phyloP scores from a whole-genome alignment of 2,888 invertebrate species.

The Glyphotaelius pellucidus region DNA sequence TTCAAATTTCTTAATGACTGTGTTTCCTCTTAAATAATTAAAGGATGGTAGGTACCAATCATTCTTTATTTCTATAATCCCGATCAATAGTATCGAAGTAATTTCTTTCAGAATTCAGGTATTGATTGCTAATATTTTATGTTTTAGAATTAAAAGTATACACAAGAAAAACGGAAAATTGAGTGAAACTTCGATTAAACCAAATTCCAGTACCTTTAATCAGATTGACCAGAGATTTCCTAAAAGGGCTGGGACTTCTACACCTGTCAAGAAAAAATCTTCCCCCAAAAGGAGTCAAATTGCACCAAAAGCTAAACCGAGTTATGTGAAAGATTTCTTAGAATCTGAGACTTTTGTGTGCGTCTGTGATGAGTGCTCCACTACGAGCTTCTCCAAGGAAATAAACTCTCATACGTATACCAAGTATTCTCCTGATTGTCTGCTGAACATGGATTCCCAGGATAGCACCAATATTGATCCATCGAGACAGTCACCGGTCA shows the following conservation, averaged over 20 bases:
- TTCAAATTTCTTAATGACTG: neutral
- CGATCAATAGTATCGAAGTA: neutral
- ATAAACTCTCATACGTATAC: slow-evolving; percentile 26
- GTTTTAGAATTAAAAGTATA: slow-evolving; percentile 29
- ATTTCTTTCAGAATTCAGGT: neutral
- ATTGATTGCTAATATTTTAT: neutral
- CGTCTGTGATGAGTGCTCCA: neutral
- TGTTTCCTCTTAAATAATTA: too few species aligned
- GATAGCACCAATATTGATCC: neutral
- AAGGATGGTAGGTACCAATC: neutral
- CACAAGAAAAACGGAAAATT: slow-evolving; percentile 18
- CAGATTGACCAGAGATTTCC: neutral
- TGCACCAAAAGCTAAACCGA: neutral
- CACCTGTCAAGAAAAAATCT: neutral
- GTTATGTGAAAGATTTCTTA: neutral
- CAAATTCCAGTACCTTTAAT: neutral
- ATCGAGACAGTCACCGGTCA: neutral
- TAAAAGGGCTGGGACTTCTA: neutral
- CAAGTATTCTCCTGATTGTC: neutral
- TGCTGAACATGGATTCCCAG: neutral
- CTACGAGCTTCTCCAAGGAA: neutral
- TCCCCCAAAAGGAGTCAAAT: neutral
- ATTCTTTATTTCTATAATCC: neutral
- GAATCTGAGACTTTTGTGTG: slow-evolving; percentile 14
- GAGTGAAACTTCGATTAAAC: neutral